Percentiles rank a stretch among this genome's conserved stretches.
Conservation (phyloP, 2,888 invertebrate genomes). For the Eremobia ochroleuca region DNA sequence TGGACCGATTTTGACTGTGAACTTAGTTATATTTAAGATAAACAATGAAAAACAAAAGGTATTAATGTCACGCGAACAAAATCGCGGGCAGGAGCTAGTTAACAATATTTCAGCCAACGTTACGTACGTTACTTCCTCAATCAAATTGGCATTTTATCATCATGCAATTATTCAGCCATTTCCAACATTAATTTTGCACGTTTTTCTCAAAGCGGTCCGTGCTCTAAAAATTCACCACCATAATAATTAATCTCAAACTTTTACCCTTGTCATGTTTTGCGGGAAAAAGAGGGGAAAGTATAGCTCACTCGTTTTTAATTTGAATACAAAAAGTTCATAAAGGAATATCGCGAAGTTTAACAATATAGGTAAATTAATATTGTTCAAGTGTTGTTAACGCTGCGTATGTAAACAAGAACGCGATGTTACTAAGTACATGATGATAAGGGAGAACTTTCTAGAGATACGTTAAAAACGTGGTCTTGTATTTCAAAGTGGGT, state of each 20-base stretch:
- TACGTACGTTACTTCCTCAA: slow-evolving; percentile 29
- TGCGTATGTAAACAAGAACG: not conserved
- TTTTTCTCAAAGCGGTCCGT: slow-evolving; percentile 45
- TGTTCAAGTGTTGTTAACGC: slow-evolving; percentile 42
- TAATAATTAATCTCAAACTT: slow-evolving; percentile 63
- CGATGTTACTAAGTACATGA: not conserved
- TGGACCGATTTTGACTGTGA: too few species aligned
- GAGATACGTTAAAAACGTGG: not conserved
- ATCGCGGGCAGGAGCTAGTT: too few species aligned
- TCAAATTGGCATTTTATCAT: slow-evolving; percentile 35
- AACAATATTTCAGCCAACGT: not conserved
- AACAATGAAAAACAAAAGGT: too few species aligned
- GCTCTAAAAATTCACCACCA: slow-evolving; percentile 46
- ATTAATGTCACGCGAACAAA: too few species aligned
- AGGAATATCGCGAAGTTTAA: slow-evolving; percentile 57
- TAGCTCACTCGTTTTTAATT: slow-evolving; percentile 62
- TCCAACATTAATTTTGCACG: slow-evolving; percentile 47
- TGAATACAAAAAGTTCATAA: slow-evolving; percentile 54
- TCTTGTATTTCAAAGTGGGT: too few species aligned
- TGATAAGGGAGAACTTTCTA: slow-evolving; percentile 1
- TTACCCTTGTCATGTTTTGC: slow-evolving; percentile 55
- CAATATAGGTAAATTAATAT: slow-evolving; percentile 59
- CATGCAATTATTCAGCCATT: slow-evolving; percentile 23
- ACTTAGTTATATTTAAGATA: too few species aligned
- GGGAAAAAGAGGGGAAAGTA: slow-evolving; percentile 42